These are phyloP conservation scores for Scyliorhinus canicula DNA, from an alignment of 2,797 vertebrate genomes.

Conservation along the genomic window DNA sequence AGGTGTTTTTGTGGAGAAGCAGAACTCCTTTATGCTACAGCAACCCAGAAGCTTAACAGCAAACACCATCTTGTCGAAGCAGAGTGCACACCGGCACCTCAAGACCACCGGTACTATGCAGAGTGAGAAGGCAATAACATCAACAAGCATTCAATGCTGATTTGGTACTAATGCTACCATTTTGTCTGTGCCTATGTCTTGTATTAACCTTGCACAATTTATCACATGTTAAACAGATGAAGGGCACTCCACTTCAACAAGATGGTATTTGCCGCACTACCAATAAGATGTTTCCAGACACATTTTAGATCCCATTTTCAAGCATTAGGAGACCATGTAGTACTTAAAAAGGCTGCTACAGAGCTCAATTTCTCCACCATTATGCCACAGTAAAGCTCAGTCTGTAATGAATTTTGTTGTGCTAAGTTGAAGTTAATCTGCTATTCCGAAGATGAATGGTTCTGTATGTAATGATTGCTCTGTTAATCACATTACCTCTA, in stretches of 20 bases:
- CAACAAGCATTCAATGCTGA: too few relatives aligned
- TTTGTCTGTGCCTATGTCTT: too few relatives aligned
- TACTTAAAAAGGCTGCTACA: neutral
- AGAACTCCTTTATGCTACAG: too few relatives aligned
- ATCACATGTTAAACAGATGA: too few relatives aligned
- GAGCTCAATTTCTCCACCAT: neutral
- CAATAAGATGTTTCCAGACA: neutral
- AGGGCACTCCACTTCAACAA: neutral
- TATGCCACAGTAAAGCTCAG: neutral
- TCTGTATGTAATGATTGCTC: neutral
- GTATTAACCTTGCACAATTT: too few relatives aligned
- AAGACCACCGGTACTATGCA: too few relatives aligned
- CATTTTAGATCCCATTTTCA: neutral
- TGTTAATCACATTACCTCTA: neutral
- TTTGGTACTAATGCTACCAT: too few relatives aligned
- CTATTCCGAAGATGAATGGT: neutral
- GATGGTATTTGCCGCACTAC: neutral
- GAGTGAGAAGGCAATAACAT: too few relatives aligned
- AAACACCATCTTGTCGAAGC: too few relatives aligned
- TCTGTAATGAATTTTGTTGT: neutral
- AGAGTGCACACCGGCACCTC: too few relatives aligned
- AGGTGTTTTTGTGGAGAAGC: too few relatives aligned
- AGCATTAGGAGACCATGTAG: neutral
- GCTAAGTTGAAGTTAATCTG: neutral
- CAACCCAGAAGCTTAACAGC: too few relatives aligned